Evolutionary conservation across 2,888 invertebrate species (phyloP).

Genomic region (Doris montereyensis): DNA sequence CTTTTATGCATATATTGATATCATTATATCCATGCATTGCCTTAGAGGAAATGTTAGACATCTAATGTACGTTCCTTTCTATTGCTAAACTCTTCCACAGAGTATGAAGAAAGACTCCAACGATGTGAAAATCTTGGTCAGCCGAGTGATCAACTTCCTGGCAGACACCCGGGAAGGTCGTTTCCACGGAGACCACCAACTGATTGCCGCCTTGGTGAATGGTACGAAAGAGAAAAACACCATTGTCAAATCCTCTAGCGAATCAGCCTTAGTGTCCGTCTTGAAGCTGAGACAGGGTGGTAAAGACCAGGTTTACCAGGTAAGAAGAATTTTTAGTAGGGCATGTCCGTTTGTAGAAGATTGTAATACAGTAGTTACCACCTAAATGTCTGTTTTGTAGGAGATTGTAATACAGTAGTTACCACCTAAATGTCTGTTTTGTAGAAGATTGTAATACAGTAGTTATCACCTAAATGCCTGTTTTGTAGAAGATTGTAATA

Average conservation of each 20-base stretch:
- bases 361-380: too few relatives aligned
- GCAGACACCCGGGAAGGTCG: slow-evolving; percentile 76
- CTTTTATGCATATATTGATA: too few relatives aligned
- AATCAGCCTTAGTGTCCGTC: slow-evolving; percentile 90
- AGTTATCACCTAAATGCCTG: too few relatives aligned
- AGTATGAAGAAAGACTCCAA: slow-evolving; percentile 90
- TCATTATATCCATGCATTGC: too few relatives aligned
- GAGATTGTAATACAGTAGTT: too few relatives aligned
- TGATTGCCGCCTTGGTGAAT: slow-evolving; percentile 92
- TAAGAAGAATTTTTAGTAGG: too few relatives aligned
- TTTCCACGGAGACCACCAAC: slow-evolving; percentile 30
- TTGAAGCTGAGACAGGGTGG: slow-evolving; percentile 83
- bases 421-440: too few relatives aligned
- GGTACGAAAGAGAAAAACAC: slow-evolving; percentile 99
- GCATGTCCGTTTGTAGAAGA: too few relatives aligned
- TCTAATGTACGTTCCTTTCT: background rate
- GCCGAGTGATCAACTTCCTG: slow-evolving; percentile 84
- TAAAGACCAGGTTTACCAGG: slow-evolving; percentile 53
- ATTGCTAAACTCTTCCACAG: slow-evolving; percentile 54
- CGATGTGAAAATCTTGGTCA: slow-evolving; percentile 93
- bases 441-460: too few relatives aligned
- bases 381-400: too few relatives aligned
- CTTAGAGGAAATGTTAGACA: background rate
- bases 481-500: too few relatives aligned
- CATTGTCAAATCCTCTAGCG: slow-evolving; percentile 93